phyloP scores from a whole-genome alignment of 2,888 invertebrate species.

The Rhogogaster chlorosoma region DNA sequence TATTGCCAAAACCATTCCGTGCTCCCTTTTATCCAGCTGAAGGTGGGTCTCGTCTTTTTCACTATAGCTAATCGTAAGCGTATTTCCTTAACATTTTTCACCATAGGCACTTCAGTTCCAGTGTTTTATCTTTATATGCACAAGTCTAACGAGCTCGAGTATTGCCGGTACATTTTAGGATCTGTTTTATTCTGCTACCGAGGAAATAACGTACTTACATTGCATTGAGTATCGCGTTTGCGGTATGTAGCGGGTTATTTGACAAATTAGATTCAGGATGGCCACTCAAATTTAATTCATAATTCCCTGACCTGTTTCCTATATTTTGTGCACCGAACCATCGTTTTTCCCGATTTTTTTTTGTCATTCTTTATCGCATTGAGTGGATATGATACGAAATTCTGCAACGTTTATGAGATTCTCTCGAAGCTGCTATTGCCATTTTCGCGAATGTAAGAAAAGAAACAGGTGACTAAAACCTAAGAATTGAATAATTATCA shows the following conservation, averaged over 20 bases:
- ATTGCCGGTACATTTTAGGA: neutral
- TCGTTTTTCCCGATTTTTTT: too few relatives aligned
- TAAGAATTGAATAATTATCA: too few relatives aligned
- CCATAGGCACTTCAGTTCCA: neutral
- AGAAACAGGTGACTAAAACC: too few relatives aligned
- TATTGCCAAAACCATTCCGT: slow-evolving; percentile 14
- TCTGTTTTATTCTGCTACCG: neutral
- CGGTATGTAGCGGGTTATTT: neutral
- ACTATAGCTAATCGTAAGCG: neutral
- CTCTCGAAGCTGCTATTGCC: too few relatives aligned
- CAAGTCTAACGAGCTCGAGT: neutral
- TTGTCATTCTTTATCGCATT: neutral
- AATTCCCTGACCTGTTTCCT: neutral
- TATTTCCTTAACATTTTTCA: neutral
- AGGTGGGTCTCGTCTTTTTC: neutral
- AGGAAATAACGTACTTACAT: neutral
- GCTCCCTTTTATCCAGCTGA: neutral
- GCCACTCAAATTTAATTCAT: neutral
- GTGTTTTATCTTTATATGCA: neutral
- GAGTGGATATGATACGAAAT: too few relatives aligned
- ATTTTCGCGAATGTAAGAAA: too few relatives aligned
- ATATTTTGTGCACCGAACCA: too few relatives aligned
- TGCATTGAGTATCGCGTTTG: neutral
- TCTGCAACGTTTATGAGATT: too few relatives aligned
- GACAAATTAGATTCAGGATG: neutral